Evolutionary conservation across 2,113 vertebrate species (phyloP).

Genomic region (Eclectus roratus): DNA sequence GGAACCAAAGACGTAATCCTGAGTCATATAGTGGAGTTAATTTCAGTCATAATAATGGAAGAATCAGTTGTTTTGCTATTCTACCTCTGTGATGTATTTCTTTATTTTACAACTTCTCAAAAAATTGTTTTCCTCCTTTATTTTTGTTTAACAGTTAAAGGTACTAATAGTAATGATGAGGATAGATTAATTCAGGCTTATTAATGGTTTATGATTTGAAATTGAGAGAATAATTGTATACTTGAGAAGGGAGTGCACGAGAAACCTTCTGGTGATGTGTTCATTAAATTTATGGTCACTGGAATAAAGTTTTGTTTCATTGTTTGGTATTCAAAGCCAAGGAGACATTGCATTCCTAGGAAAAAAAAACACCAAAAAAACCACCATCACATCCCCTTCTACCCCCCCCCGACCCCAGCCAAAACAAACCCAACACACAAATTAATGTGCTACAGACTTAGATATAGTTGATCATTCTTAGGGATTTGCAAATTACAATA

Average conservation of each 20-base stretch:
- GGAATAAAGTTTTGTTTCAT: not conserved
- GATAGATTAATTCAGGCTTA: not conserved
- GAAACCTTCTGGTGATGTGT: not conserved
- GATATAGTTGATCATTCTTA: not conserved
- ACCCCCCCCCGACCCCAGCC: no score
- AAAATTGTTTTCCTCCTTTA: not conserved
- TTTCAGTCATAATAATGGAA: not conserved
- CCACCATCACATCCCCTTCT: no score
- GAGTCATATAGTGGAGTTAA: not conserved
- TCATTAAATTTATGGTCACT: not conserved
- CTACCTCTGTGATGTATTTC: not conserved
- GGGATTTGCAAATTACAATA: not conserved
- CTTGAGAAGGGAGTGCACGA: not conserved
- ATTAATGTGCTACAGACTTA: not conserved
- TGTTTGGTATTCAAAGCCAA: not conserved
- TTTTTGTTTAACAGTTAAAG: not conserved
- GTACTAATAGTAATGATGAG: not conserved
- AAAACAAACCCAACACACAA: not conserved
- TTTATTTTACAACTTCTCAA: not conserved
- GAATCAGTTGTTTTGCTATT: not conserved
- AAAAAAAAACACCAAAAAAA: not conserved
- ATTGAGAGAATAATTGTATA: not conserved
- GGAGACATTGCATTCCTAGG: not conserved
- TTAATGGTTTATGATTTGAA: not conserved
- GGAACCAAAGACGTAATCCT: not conserved